Percentiles rank a stretch among this genome's conserved stretches.
Evolutionary conservation across 2,797 vertebrate species (phyloP).

Genomic region (Tinamus major): DNA sequence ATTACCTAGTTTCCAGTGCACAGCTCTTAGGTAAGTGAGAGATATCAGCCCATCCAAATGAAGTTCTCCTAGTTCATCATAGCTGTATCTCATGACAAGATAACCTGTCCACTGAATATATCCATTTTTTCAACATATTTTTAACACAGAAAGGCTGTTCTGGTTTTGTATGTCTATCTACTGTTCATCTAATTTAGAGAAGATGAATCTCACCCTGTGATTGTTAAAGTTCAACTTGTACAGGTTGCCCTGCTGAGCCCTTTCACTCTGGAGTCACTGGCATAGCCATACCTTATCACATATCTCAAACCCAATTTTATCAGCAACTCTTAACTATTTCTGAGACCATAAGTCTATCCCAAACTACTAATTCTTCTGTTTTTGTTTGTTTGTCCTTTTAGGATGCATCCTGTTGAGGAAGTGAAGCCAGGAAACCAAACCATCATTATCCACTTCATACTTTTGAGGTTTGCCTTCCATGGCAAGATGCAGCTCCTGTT

Average conservation of each 20-base stretch:
- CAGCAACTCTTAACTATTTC: background rate
- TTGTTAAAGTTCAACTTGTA: background rate
- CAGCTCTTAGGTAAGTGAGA: background rate
- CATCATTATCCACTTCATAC: constrained; percentile 32
- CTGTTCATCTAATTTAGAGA: background rate
- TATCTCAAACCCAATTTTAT: background rate
- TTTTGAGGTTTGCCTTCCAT: background rate
- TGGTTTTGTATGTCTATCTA: background rate
- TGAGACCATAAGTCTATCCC: background rate
- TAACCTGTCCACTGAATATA: background rate
- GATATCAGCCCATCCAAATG: background rate
- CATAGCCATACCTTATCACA: background rate
- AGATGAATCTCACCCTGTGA: background rate
- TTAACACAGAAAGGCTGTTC: background rate
- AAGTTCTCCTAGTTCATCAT: background rate
- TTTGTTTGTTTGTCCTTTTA: background rate
- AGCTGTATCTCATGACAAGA: background rate
- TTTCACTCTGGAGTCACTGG: background rate
- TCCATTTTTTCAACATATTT: background rate
- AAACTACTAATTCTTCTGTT: background rate
- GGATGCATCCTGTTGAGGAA: background rate
- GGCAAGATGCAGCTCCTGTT: constrained; percentile 25
- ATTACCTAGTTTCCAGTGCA: no score
- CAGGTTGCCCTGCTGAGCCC: background rate
- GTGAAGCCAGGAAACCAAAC: constrained; percentile 44